Evolutionary conservation across 2,113 vertebrate species (phyloP).

Genomic region (Pomatorhinus ruficollis): DNA sequence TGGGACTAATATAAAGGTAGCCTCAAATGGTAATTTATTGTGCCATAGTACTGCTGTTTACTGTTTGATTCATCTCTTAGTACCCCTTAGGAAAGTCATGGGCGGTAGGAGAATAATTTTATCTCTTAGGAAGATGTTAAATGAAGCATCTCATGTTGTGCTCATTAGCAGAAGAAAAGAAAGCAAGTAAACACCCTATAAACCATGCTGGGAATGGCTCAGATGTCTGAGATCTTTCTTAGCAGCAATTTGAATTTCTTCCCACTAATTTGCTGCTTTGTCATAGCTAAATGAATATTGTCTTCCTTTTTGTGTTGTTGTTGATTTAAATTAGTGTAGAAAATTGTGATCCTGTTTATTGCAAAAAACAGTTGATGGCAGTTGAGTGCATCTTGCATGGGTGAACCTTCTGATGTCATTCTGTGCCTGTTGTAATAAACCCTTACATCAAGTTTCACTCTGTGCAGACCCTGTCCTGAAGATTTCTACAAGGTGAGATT

Average conservation of each 20-base stretch:
- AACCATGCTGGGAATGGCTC: background rate
- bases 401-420: background rate
- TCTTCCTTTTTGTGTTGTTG: background rate
- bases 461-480: background rate
- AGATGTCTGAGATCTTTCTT: background rate
- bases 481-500: background rate
- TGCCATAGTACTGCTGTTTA: background rate
- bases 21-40: background rate
- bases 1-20: slow-evolving; percentile 3
- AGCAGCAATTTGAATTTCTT: background rate
- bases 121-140: background rate
- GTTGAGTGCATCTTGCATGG: background rate
- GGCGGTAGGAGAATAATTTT: background rate
- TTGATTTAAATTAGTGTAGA: background rate
- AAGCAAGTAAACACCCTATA: background rate
- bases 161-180: background rate
- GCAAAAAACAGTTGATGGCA: background rate
- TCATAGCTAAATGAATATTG: background rate
- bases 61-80: background rate
- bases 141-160: background rate
- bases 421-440: background rate
- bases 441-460: background rate
- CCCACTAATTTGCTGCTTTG: background rate
- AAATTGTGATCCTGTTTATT: background rate
- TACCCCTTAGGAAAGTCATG: background rate